These are phyloP conservation scores for Rhinolophus sinicus DNA, from an alignment of 2,113 vertebrate species.

Conservation along the genomic window DNA sequence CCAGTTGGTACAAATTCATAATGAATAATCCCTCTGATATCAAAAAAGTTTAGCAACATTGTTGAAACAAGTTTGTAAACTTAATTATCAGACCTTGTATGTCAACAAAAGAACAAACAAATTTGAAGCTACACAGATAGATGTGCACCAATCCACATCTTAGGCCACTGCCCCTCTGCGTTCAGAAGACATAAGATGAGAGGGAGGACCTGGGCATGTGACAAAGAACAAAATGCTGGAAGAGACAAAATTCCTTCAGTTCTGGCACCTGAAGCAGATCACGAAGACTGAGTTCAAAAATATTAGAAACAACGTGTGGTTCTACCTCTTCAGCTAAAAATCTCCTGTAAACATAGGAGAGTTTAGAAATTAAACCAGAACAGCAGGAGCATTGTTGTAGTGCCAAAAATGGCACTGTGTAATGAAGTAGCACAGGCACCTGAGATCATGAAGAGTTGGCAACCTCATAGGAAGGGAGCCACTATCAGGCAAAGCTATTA, in stretches of 20 bases:
- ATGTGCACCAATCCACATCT: not conserved
- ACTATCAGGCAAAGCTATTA: not conserved
- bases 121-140: not conserved
- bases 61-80: too few species aligned
- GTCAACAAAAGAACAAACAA: not conserved
- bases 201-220: not conserved
- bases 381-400: not conserved
- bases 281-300: not conserved
- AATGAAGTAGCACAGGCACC: not conserved
- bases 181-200: not conserved
- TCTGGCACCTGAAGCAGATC: not conserved
- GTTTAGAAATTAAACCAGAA: conserved; percentile 6
- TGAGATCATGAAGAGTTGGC: not conserved
- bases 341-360: not conserved
- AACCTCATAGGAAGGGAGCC: not conserved
- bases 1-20: too few species aligned
- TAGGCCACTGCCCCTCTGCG: not conserved
- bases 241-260: not conserved
- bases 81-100: too few species aligned
- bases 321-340: not conserved
- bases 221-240: not conserved
- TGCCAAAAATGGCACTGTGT: not conserved
- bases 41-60: too few species aligned
- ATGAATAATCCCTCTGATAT: too few species aligned
- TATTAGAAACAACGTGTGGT: not conserved